Evolutionary conservation across 92 coral and sea anemone genomes (phyloP).

Genomic region (Epizoanthus stellaris): DNA sequence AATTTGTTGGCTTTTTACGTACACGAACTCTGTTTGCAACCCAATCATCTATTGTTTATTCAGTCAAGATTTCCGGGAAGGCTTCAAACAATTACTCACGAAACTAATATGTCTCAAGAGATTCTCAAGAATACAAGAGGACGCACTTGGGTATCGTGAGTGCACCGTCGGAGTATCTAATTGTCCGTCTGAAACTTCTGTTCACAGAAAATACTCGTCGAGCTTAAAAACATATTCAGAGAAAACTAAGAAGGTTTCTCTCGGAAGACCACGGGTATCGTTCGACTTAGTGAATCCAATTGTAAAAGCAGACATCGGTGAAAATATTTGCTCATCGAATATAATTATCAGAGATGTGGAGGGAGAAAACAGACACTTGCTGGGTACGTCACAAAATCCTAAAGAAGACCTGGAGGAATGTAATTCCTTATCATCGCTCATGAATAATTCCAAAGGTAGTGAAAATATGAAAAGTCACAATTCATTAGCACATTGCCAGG

Average conservation of each 20-base stretch:
- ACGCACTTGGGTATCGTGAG: not conserved
- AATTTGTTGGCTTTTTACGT: slow-evolving; percentile 69
- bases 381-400: not conserved
- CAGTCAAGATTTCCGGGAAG: slow-evolving; percentile 58
- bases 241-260: not conserved
- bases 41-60: slow-evolving; percentile 65
- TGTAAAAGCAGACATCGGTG: not conserved
- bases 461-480: not conserved
- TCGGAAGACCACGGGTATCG: not conserved
- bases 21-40: slow-evolving; percentile 66
- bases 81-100: slow-evolving; percentile 19
- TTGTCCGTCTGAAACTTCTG: not conserved
- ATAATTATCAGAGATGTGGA: too few species aligned
- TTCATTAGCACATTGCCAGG: not conserved
- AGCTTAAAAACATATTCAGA: not conserved
- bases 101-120: slow-evolving; percentile 13
- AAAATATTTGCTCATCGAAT: not conserved
- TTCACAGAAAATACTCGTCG: not conserved
- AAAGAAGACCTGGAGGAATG: not conserved
- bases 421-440: not conserved
- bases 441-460: not conserved
- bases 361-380: not conserved
- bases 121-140: not conserved
- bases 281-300: not conserved
- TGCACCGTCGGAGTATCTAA: not conserved